Percentiles rank a stretch among this genome's conserved stretches.
phyloP scores from a whole-genome alignment of 2,797 vertebrate species.

The Rhinogobio ventralis region DNA sequence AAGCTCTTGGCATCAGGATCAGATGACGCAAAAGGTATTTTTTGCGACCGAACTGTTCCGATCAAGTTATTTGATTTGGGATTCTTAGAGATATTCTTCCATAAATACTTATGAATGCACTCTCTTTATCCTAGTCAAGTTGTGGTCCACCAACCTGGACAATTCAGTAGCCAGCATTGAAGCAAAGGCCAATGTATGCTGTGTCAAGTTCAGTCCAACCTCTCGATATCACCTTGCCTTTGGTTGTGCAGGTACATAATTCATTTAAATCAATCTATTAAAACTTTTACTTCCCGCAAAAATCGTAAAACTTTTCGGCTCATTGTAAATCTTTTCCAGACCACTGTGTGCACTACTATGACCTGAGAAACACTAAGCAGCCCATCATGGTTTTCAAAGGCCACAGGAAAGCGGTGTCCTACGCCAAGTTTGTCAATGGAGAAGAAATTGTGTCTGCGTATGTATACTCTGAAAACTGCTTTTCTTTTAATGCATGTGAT shows the following conservation, averaged over 20 bases:
- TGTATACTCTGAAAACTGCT: slow-evolving; percentile 71
- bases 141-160: slow-evolving; percentile 99
- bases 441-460: slow-evolving; percentile 99
- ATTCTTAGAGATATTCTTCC: background rate
- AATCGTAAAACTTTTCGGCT: background rate
- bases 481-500: background rate
- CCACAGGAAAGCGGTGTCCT: slow-evolving; percentile 97
- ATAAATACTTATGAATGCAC: slow-evolving; percentile 2
- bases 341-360: slow-evolving; percentile 99
- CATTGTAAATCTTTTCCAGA: slow-evolving; percentile 74
- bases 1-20: slow-evolving; percentile 98
- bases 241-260: slow-evolving; percentile 91
- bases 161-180: slow-evolving; percentile 99
- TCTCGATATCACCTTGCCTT: slow-evolving; percentile 98
- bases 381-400: slow-evolving; percentile 99
- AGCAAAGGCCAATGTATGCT: slow-evolving; percentile 98
- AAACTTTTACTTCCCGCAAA: background rate
- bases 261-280: background rate
- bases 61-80: background rate
- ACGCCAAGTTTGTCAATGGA: slow-evolving; percentile 97
- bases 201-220: slow-evolving; percentile 98
- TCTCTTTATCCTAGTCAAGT: slow-evolving; percentile 83
- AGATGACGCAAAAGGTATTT: slow-evolving; percentile 97
- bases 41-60: background rate
- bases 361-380: slow-evolving; percentile 98